phyloP scores from a whole-genome alignment of 2,888 invertebrate genomes.

The Drosophila anceps region DNA sequence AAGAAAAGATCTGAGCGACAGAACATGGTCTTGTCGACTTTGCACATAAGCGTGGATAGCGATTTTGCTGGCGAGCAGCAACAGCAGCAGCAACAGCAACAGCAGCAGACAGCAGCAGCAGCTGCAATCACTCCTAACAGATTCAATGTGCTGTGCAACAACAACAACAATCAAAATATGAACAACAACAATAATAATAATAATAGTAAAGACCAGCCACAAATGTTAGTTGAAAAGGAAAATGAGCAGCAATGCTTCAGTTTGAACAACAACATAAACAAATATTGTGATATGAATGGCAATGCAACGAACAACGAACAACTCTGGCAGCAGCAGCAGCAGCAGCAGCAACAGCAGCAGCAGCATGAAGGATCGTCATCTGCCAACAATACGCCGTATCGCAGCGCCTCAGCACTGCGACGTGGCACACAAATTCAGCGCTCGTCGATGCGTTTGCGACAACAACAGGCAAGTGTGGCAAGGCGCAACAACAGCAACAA shows the following conservation, averaged over 20 bases:
- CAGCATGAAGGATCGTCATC: slow-evolving; percentile 37
- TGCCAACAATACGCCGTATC: slow-evolving; percentile 51
- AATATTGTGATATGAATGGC: slow-evolving; percentile 67
- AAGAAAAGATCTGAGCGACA: not conserved
- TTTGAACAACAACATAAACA: slow-evolving; percentile 42
- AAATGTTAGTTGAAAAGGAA: slow-evolving; percentile 43
- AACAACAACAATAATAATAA: slow-evolving; percentile 35
- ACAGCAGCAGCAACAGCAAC: slow-evolving; percentile 34
- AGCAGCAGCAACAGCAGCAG: slow-evolving; percentile 13
- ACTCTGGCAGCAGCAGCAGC: slow-evolving; percentile 18
- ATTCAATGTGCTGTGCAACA: slow-evolving; percentile 44
- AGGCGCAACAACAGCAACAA: slow-evolving; percentile 26
- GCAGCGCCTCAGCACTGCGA: slow-evolving; percentile 67
- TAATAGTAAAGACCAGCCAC: slow-evolving; percentile 26
- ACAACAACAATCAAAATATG: slow-evolving; percentile 13
- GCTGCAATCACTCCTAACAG: slow-evolving; percentile 11
- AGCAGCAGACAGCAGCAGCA: slow-evolving; percentile 25
- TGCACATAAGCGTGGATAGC: slow-evolving; percentile 79
- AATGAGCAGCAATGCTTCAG: slow-evolving; percentile 45
- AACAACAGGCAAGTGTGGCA: slow-evolving; percentile 84
- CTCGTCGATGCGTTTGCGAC: slow-evolving; percentile 82
- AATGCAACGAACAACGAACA: slow-evolving; percentile 42
- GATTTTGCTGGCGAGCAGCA: slow-evolving; percentile 43
- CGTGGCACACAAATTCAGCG: slow-evolving; percentile 79
- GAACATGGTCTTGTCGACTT: slow-evolving; percentile 83